A percentile compares a stretch with the other conserved stretches of the same genome.
These are phyloP conservation scores for Mimas tiliae DNA, from an alignment of 2,888 invertebrate species.

Conservation along the genomic window DNA sequence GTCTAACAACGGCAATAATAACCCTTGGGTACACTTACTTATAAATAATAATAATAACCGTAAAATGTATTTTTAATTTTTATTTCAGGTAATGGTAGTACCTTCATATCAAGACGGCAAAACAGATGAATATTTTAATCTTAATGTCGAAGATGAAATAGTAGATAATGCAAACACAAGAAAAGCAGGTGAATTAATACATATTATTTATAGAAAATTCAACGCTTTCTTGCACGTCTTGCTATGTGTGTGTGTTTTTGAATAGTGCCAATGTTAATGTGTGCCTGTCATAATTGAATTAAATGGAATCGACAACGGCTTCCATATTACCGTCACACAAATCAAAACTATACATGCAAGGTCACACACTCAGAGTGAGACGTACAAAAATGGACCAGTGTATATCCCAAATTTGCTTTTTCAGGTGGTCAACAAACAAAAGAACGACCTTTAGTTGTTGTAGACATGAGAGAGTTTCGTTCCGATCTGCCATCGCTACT, in stretches of 20 bases:
- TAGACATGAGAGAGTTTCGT: conserved; percentile 99
- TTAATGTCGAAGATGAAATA: conserved; percentile 69
- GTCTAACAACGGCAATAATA: no score
- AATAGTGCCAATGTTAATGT: no score
- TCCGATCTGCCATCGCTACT: conserved; percentile 97
- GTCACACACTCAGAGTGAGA: no score
- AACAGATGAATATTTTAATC: conserved; percentile 84
- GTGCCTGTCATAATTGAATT: no score
- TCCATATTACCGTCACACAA: no score
- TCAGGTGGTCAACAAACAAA: conserved; percentile 74
- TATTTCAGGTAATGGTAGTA: conserved; percentile 90
- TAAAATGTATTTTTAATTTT: neutral
- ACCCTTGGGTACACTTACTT: no score
- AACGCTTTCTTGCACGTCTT: no score
- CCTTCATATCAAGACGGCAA: conserved; percentile 95
- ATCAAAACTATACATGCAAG: no score
- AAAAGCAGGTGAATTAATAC: conserved; percentile 83
- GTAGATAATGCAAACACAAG: conserved; percentile 82
- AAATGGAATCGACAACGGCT: no score
- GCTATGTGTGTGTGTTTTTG: neutral
- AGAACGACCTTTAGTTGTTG: conserved; percentile 87
- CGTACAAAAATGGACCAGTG: no score
- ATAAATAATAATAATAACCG: no score
- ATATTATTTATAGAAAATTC: neutral
- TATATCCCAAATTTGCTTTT: conserved; percentile 15